Evolutionary conservation across 37 sponge, comb jelly and placozoan genomes (phyloP), one percentile per base, ranked within the genome.

Genomic region (Spongilla lacustris): DNA sequence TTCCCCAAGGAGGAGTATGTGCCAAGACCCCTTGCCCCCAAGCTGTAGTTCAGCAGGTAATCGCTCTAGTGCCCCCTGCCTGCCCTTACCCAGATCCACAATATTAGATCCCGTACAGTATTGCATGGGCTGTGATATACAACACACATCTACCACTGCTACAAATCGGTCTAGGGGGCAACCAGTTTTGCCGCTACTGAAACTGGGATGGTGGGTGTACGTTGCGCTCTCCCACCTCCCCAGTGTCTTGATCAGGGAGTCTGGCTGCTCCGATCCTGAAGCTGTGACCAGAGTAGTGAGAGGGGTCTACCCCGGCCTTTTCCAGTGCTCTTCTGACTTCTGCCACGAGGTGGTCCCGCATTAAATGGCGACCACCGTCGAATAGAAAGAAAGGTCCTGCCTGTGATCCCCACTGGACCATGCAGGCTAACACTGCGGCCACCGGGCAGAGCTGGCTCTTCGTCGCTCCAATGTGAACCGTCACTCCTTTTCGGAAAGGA

Each of bases 251-350:
- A 79, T 66, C n/a, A 31, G 50, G 27, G 81, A 79, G 81, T 79
- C 81, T 75, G 4, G 76, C 76, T 75, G 76, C 76, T 32, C 76
- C 76, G n/a, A 75, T 75, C 36, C 76, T 30, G 76, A 75, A 75
- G 34, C 36, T 75, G 76, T 75, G 76, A 75, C 76, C 35, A 8
- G 35, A 30, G 76, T 75, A 75, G n/a, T 75, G 24, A n/a, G 33
- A 32, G 33, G 31, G 32, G 30, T 69, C 41, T 14, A 69, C 27
- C 28, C 81, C 68, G 32, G 81, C 81, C 34, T 2, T 66, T 11
- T 28, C 66, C 32, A 80, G 81, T 26, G 68, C 67, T 11, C 25
- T 24, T 80, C 67, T 66, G 17, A 80, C 34, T 25, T 50, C 28
- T 25, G 25, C 67, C 67, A 80, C 81, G 11, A 80, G 67, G 26